These are phyloP conservation scores for Liopterus haemorrhoidalis DNA, from an alignment of 2,888 invertebrate genomes.

Conservation along the genomic window DNA sequence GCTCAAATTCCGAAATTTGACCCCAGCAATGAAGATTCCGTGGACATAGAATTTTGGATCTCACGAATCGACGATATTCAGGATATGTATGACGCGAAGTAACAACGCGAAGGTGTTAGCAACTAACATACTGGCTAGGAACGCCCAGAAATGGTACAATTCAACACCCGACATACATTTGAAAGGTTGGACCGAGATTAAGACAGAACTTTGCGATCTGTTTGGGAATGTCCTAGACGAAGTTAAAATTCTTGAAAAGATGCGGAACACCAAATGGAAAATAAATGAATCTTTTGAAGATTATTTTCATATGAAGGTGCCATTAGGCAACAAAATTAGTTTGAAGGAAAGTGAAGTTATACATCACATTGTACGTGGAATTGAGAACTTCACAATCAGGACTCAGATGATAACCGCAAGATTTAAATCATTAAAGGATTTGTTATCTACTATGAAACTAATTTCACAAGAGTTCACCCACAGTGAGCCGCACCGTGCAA, in stretches of 20 bases:
- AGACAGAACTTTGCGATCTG: neutral
- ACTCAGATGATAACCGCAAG: neutral
- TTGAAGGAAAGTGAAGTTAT: neutral
- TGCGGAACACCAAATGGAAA: neutral
- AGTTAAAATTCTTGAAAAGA: constrained; percentile 3
- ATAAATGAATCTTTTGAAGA: neutral
- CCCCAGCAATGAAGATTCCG: neutral
- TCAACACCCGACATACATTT: neutral
- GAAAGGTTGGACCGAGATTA: neutral
- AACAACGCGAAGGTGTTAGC: neutral
- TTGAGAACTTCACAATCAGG: neutral
- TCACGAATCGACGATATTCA: neutral
- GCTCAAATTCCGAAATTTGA: too few species aligned
- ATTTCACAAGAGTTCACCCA: neutral
- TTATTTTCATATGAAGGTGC: neutral
- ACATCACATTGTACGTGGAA: constrained; percentile 2
- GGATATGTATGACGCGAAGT: neutral
- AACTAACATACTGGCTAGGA: neutral
- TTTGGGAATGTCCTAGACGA: neutral
- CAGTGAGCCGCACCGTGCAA: neutral
- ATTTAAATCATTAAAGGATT: too few species aligned
- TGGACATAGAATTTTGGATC: neutral
- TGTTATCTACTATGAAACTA: too few species aligned
- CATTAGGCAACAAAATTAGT: neutral
- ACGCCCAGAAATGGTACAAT: neutral